Evolutionary conservation across 2,888 invertebrate genomes (phyloP).

Genomic region (Morpho achilles): DNA sequence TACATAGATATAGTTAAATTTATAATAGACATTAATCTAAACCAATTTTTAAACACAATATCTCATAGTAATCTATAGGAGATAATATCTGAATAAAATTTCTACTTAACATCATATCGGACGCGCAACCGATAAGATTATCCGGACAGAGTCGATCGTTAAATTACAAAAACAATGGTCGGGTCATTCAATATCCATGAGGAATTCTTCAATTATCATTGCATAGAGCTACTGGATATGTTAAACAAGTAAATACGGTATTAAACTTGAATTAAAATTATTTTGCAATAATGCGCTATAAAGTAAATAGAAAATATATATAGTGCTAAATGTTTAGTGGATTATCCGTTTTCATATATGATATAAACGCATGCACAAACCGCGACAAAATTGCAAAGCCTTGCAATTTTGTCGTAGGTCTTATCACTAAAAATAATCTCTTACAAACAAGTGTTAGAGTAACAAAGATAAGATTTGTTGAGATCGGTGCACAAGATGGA

Average conservation of each 20-base stretch:
- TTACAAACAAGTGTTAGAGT: no score
- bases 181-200: constrained; percentile 42
- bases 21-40: neutral
- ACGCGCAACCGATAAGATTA: constrained; percentile 31
- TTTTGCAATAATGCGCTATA: no score
- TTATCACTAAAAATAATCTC: no score
- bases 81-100: constrained; percentile 12
- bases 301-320: no score
- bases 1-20: neutral
- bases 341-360: no score
- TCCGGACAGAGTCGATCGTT: constrained; percentile 64
- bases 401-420: no score
- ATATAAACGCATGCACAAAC: no score
- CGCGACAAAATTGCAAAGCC: no score
- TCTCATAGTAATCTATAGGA: constrained; percentile 6
- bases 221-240: constrained; percentile 19
- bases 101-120: constrained; percentile 16
- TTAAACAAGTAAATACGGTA: neutral
- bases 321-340: no score
- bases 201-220: constrained; percentile 28
- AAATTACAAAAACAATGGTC: constrained; percentile 64
- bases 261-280: neutral
- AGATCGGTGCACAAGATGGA: no score
- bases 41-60: neutral
- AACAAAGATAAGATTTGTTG: no score